Evolutionary conservation across 2,888 invertebrate species (phyloP).

Genomic region (Blera fallax): DNA sequence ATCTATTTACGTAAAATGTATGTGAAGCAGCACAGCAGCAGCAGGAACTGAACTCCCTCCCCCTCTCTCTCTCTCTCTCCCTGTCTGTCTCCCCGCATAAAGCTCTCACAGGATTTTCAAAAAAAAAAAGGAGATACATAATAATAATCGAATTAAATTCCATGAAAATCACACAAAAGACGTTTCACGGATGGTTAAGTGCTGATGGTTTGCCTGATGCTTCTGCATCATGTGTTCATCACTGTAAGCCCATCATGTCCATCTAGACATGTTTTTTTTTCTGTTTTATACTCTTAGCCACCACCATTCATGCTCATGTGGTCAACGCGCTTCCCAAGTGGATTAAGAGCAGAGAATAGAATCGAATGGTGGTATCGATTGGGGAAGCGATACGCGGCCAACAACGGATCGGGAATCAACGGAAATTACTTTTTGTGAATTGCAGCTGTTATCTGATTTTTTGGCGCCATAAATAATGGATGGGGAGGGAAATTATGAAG

Average conservation of each 20-base stretch:
- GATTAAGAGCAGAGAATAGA: slow-evolving; percentile 55
- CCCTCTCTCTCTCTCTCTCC: too few relatives aligned
- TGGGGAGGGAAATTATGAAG: slow-evolving; percentile 61
- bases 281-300: background rate
- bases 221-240: slow-evolving; percentile 44
- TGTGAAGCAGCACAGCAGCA: slow-evolving; percentile 12
- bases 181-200: slow-evolving; percentile 71
- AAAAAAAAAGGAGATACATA: slow-evolving; percentile 1
- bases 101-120: background rate
- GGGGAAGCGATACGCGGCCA: slow-evolving; percentile 36
- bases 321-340: slow-evolving; percentile 58
- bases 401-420: slow-evolving; percentile 51
- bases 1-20: slow-evolving; percentile 64
- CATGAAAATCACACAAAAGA: slow-evolving; percentile 72
- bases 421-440: slow-evolving; percentile 73
- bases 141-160: slow-evolving; percentile 72
- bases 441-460: slow-evolving; percentile 73
- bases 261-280: slow-evolving; percentile 37
- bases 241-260: slow-evolving; percentile 53
- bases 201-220: slow-evolving; percentile 66
- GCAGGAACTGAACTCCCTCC: background rate
- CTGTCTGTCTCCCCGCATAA: too few relatives aligned
- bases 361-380: slow-evolving; percentile 61
- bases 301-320: slow-evolving; percentile 60
- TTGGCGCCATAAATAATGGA: slow-evolving; percentile 73